Base-by-base conservation (phyloP, 2,113 vertebrate genomes). In the Tenrec ecaudatus region DNA sequence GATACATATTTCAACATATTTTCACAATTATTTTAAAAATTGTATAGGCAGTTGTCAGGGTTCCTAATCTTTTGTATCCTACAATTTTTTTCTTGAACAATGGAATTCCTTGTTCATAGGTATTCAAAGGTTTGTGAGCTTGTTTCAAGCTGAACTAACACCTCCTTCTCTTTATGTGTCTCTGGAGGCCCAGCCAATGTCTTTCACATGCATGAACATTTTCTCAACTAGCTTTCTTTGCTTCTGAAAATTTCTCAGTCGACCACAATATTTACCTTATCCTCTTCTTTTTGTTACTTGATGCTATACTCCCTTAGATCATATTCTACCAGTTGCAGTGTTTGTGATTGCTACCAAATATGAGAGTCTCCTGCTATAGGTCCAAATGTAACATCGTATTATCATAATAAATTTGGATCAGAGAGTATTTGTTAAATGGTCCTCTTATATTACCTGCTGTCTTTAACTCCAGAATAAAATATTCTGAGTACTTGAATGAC, bases 1-100 rank as follows among this genome's bases (percentile, higher is more conserved):
- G 38, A 82, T 66, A 82, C 84, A 79, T 92, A 22, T 88, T 90
- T 73, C 57, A 92, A 17, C 17, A 57, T 88, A 85, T 88, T 40
- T 79, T 36, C 90, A 2, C 7, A 16, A 6, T 57, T 90, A 73
- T 68, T 86, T 88, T 23, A 66, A 36, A n/a, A 82, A 23, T 78
- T 75, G 12, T 1, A 12, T 68, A 75, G 23, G 6, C 23, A 60
- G 53, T 82, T 92, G 14, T 90, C 75, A 85, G n/a, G 4, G 23
- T 82, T 47, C 4, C n/a, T 88, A 40, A 53, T 3, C 43, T 92
- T 90, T 90, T 92, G 58, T 38, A 82, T 82, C 3, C 15, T 43
- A 36, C 5, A 85, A 40, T 82, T 31, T n/a, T 66, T 69, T 75
- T 82, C 62, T 64, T 86, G 57, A 11, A 27, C 11, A 89, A 82